Conservation (phyloP, 2,888 invertebrate species). For the Taenaris catops region DNA sequence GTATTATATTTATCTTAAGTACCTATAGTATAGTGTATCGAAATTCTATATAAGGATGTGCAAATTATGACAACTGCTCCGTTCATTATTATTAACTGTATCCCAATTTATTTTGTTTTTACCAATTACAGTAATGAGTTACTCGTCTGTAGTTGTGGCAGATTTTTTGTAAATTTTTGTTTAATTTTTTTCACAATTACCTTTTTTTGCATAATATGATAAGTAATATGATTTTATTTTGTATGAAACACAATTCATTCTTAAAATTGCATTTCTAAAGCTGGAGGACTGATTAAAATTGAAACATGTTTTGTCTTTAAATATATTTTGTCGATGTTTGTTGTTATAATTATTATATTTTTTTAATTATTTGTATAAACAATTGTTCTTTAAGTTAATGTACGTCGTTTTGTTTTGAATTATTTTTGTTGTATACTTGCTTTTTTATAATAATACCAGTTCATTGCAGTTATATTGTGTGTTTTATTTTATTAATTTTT, state of each 20-base stretch:
- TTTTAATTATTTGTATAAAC: constrained; percentile 85
- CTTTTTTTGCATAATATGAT: constrained; percentile 68
- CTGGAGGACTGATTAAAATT: constrained; percentile 74
- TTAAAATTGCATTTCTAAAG: constrained; percentile 77
- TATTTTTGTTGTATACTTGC: constrained; percentile 88
- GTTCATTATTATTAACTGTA: constrained; percentile 37
- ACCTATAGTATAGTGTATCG: constrained; percentile 60
- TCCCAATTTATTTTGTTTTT: constrained; percentile 33
- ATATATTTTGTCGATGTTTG: constrained; percentile 81
- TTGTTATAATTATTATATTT: constrained; percentile 82
- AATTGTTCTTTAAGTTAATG: constrained; percentile 88
- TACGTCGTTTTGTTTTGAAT: constrained; percentile 88
- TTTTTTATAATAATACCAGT: constrained; percentile 87
- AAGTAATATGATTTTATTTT: constrained; percentile 51
- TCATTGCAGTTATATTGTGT: constrained; percentile 85
- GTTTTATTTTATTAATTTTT: constrained; percentile 74
- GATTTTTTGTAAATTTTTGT: constrained; percentile 45
- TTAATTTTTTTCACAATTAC: constrained; percentile 30
- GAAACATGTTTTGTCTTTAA: constrained; percentile 78
- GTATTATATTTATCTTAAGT: constrained; percentile 77
- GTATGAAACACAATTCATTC: constrained; percentile 60
- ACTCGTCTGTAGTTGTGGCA: constrained; percentile 50
- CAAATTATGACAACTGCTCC: constrained; percentile 72
- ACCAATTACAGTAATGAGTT: constrained; percentile 41
- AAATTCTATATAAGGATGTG: constrained; percentile 61